A percentile compares a stretch with the other conserved stretches of the same genome.
Conservation (phyloP, 1,140 invertebrate genomes). For the Glomeris maerens region DNA sequence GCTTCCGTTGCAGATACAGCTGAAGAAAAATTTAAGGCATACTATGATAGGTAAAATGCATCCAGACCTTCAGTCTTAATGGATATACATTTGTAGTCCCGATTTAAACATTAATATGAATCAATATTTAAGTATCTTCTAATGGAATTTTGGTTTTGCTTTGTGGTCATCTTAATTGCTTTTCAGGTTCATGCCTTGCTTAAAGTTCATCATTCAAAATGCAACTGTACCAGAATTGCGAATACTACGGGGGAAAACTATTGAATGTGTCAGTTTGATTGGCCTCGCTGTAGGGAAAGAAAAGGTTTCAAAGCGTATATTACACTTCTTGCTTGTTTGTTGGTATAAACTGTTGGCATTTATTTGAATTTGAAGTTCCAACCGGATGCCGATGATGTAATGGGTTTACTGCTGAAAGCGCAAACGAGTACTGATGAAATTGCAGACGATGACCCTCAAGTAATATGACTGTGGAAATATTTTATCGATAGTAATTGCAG, state of each 20-base stretch:
- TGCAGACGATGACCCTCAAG: slow-evolving; percentile 91
- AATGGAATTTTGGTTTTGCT: not conserved
- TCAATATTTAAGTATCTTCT: no score
- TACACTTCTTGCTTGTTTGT: not conserved
- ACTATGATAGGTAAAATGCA: slow-evolving; percentile 44
- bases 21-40: slow-evolving; percentile 80
- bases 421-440: slow-evolving; percentile 61
- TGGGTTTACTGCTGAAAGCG: slow-evolving; percentile 85
- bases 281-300: slow-evolving; percentile 92
- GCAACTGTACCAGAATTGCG: slow-evolving; percentile 74
- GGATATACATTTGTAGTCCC: no score
- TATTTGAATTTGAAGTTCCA: slow-evolving; percentile 49
- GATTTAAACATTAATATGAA: no score
- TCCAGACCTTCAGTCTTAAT: not conserved
- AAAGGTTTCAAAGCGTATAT: slow-evolving; percentile 40
- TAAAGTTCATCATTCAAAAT: slow-evolving; percentile 96
- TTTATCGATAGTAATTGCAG: no score
- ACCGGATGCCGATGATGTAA: slow-evolving; percentile 84
- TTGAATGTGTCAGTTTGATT: slow-evolving; percentile 97
- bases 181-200: slow-evolving; percentile 76
- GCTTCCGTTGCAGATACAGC: slow-evolving; percentile 98
- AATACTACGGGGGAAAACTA: slow-evolving; percentile 83
- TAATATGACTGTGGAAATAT: slow-evolving; percentile 28
- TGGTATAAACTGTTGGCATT: slow-evolving; percentile 14
- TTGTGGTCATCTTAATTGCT: slow-evolving; percentile 10